A percentile compares a stretch with the other conserved stretches of the same genome.
phyloP scores from a whole-genome alignment of 1,140 invertebrate genomes.

The Catajapyx aquilonaris region DNA sequence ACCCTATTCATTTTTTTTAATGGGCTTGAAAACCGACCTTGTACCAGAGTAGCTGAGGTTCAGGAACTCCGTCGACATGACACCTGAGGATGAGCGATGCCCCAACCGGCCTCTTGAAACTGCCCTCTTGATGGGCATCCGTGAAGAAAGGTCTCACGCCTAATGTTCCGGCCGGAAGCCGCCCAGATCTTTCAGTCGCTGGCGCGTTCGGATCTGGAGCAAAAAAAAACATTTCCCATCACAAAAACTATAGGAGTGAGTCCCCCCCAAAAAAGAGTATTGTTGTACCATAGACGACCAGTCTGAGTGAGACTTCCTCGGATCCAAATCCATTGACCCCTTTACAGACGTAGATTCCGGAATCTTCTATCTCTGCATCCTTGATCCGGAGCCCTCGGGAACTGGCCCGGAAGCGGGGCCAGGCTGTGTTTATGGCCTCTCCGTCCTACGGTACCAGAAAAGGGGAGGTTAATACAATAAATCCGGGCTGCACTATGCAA shows the following conservation, averaged over 20 bases:
- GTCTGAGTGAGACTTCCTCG: slow-evolving; percentile 8
- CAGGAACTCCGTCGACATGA: slow-evolving; percentile 8
- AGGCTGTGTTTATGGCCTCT: slow-evolving; percentile 12
- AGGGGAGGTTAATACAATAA: no score
- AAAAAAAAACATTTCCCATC: background rate
- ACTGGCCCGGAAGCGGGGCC: slow-evolving; percentile 10
- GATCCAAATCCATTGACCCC: slow-evolving; percentile 14
- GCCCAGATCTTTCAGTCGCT: background rate
- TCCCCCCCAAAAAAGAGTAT: no score
- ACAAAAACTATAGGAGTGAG: no score
- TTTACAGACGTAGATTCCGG: slow-evolving; percentile 13
- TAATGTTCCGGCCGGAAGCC: background rate
- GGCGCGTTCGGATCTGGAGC: background rate
- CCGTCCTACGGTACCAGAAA: no score
- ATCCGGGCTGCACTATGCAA: no score
- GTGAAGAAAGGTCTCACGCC: background rate
- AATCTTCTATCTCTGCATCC: slow-evolving; percentile 8
- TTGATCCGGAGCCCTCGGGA: slow-evolving; percentile 10
- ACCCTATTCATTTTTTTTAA: no score
- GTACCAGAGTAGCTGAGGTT: slow-evolving; percentile 8
- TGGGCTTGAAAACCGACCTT: slow-evolving; percentile 6
- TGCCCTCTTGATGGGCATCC: background rate
- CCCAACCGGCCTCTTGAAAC: slow-evolving; percentile 6
- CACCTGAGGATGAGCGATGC: slow-evolving; percentile 8
- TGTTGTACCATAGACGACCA: slow-evolving; percentile 12